Base-by-base conservation (phyloP, 2,888 invertebrate genomes). In the Lasiommata megera region DNA sequence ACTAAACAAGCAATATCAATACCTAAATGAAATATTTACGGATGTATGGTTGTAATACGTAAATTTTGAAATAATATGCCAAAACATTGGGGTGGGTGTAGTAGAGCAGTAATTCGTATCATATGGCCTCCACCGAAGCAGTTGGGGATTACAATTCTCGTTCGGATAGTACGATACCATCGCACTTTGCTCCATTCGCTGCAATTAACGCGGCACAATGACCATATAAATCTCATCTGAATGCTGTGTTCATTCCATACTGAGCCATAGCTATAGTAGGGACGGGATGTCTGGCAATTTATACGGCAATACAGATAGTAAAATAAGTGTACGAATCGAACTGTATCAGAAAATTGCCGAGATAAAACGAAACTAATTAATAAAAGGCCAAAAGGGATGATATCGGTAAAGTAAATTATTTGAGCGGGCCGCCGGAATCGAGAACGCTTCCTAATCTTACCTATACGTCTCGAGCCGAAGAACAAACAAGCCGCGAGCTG, bases 121-220 rank as follows among this genome's bases (percentile, higher is more conserved):
- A 52, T 62, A 60, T 60, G 50, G 62, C 54, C 52, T 72, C 67
- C 70, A 73, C 69, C 68, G 69, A 64, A 69, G 67, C 71, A 69
- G 71, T 65, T 72, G 70, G 71, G 74, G 74, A 80, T 77, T 76
- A 77, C 81, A 80, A 77, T 84, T 82, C 82, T 81, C 81, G 79
- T 80, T 80, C 77, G 74, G 78, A 76, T 79, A 71, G 77, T 74
- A 73, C 78, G 84, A 86, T 88, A 84, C 77, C 78, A 86, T 83
- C 83, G 82, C 77, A 81, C 80, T 79, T 79, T 82, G 84, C 84
- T 81, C 76, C 74, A 82, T 84, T 85, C 84, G 77, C 77, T 83
- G 85, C 85, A 90, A 88, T 89, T 88, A 89, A 87, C 85, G 82
- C 79, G 80, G 79, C 81, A 84, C 84, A 88, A 87, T 87, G 84